A percentile compares a stretch with the other conserved stretches of the same genome.
Conservation (phyloP, 1,140 invertebrate genomes). For the Drosophila punjabiensis region DNA sequence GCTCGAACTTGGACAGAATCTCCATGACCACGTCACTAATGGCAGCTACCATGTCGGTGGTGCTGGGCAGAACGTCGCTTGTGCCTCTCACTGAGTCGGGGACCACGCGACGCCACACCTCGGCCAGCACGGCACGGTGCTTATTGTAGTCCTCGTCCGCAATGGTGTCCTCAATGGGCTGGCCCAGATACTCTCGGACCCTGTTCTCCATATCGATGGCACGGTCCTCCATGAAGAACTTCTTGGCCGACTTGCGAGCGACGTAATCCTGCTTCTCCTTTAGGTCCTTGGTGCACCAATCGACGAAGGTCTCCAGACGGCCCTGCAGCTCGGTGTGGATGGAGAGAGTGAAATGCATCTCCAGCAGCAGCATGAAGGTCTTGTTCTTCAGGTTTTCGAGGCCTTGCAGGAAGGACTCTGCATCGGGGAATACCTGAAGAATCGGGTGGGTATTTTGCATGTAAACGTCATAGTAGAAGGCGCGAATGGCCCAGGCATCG, state of each 20-base stretch:
- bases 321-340: conserved; percentile 75
- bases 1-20: conserved; percentile 68
- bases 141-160: conserved; percentile 63
- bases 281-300: conserved; percentile 74
- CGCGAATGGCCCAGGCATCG: conserved; percentile 81
- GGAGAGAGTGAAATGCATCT: conserved; percentile 77
- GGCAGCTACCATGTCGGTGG: conserved; percentile 75
- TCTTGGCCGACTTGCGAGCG: conserved; percentile 74
- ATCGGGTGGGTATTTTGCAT: conserved; percentile 69
- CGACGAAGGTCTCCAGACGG: conserved; percentile 64
- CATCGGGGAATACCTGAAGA: conserved; percentile 73
- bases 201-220: conserved; percentile 65
- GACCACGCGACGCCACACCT: conserved; percentile 74
- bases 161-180: conserved; percentile 60
- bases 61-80: conserved; percentile 53
- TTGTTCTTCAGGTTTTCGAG: conserved; percentile 75
- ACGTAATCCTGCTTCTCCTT: conserved; percentile 77
- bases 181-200: conserved; percentile 41
- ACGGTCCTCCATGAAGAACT: conserved; percentile 80
- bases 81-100: conserved; percentile 65
- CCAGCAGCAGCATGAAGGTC: conserved; percentile 75
- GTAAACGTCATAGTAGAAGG: conserved; percentile 78
- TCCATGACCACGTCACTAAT: conserved; percentile 73
- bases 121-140: conserved; percentile 59
- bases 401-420: conserved; percentile 61